Base-by-base conservation (phyloP, 1,140 invertebrate genomes). In the Brachionus paranguensis region DNA sequence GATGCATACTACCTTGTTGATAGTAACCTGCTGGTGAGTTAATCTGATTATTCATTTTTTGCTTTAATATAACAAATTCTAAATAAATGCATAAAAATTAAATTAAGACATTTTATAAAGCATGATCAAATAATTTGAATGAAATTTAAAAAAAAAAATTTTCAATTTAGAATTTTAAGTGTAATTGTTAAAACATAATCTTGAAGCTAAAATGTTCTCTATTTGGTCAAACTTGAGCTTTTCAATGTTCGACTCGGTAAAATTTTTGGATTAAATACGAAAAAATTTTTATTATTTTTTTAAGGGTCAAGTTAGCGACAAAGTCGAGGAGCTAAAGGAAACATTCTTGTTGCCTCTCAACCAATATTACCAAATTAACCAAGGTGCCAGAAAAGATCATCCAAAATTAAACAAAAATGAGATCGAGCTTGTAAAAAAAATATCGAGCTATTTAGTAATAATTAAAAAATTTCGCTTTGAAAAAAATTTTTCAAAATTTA, bases 151-250 rank as follows among this genome's bases (percentile, higher is more conserved):
- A 74, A 47, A 43, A 17, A 17, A 7, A 14, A 27, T 68, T 33
- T 65, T n/a, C 2, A 8, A n/a, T 68, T 68, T 33, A 37, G 33
- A 68, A 33, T 14, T 65, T 41, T 33, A 43, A 20, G 12, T 43
- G 41, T 17, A 17, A 41, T 68, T 29, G n/a, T 7, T 20, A 29
- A 70, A 33, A 7, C 37, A 45, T 11, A 74, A 24, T 41, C 43
- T 74, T 47, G 14, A 76, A 76, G 1, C 12, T 50, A 50, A 76
- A 53, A 76, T 76, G 72, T 81, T 81, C 14, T 68, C 53, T 4
- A 81, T 81, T 81, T 68, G 78, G 78, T 81, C 78, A 60, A 81
- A 20, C 33, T 27, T 81, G 14, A 81, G 29, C 27, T 81, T 10
- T 17, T 3, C 45, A 29, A 3, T 37, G 6, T 27, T 47, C 24